Conservation (phyloP, 2,113 vertebrate species). For the Pomatorhinus ruficollis region DNA sequence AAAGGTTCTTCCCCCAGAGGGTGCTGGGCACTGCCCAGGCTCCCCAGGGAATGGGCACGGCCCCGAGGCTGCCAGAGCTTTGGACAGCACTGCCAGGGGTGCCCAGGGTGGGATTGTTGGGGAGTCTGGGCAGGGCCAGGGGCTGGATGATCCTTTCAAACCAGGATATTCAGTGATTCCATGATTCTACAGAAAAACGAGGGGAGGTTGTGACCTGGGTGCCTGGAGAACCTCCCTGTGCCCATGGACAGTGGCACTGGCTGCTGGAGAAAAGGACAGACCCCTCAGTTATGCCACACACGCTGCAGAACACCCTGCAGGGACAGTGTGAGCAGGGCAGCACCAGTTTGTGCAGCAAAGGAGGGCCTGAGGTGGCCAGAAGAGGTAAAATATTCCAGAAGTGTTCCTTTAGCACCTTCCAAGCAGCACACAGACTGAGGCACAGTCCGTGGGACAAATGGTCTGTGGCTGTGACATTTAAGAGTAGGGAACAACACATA, state of each 20-base stretch:
- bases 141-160: accelerated
- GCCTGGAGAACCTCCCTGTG: background rate
- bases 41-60: background rate
- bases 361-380: background rate
- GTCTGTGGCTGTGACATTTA: background rate
- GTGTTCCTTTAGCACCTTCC: background rate
- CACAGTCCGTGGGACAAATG: background rate
- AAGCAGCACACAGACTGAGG: background rate
- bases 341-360: background rate
- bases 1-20: background rate
- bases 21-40: background rate
- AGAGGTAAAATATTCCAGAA: background rate
- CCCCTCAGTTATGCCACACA: background rate
- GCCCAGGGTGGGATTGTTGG: accelerated
- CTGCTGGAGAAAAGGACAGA: background rate
- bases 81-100: background rate
- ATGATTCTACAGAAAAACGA: background rate
- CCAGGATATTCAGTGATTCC: background rate
- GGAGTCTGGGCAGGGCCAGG: background rate
- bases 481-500: background rate
- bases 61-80: background rate
- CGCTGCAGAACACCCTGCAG: background rate
- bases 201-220: background rate
- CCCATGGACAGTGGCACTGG: background rate
- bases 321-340: background rate